Evolutionary conservation across 2,113 vertebrate species (phyloP), one percentile per base, ranked within the genome.

Genomic region (Oryctolagus cuniculus): DNA sequence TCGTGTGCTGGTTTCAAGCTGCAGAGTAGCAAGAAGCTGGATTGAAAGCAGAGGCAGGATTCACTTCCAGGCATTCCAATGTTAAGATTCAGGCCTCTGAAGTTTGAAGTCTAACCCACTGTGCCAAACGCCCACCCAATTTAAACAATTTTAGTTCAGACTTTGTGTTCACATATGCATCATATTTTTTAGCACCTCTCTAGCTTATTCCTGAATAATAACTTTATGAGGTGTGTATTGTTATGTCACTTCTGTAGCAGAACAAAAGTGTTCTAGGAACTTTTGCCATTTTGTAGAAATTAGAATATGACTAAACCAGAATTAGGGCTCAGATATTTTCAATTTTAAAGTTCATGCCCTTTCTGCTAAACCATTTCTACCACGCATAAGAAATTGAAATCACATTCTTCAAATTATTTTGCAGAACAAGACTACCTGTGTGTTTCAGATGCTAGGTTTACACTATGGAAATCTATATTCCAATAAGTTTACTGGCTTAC

Each of bases 261-360:
- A 86, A 58, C 9, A 24, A 10, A 21, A 78, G 13, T 1, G 0
- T 80, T 66, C 8, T 24, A 10, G 90, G 55, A 89, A 10, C 2
- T 82, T 80, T 82, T 91, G 12, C 19, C 9, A 1, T 69, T 93
- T 93, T 73, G 9, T 94, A 21, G 19, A 88, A 81, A 77, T 81
- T 74, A 83, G 1, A 82, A 6, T 61, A 77, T 80, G 16, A 79
- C 5, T 89, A 22, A 87, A 10, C 10, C 49, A 72, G 8, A 89
- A 78, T 29, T 49, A 88, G 75, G 92, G 5, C 19, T 74, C 16
- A 83, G 4, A 0, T 1, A 27, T 4, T 22, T 72, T 22, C 63
- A 88, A 27, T 86, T 36, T 49, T 6, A 49, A 44, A 92, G 9
- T 75, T 16, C 53, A 64, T 34, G 19, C 1, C 4, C 13, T 61